Evolutionary conservation across 1,140 invertebrate species (phyloP).

Genomic region (Idris sp.): DNA sequence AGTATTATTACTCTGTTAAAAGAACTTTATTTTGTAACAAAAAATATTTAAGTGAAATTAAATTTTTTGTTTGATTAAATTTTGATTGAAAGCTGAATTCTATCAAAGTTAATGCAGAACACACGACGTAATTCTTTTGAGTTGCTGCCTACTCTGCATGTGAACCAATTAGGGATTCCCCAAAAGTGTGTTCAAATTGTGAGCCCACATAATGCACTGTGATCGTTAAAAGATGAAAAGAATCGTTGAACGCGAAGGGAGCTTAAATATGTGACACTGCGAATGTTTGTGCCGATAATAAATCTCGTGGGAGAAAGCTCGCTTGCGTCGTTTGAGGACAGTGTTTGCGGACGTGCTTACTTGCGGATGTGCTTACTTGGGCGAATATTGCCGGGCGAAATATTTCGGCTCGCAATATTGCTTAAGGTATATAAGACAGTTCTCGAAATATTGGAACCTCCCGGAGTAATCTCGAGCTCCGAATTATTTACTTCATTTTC

Average conservation of each 20-base stretch:
- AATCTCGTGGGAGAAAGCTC: slow-evolving; percentile 53
- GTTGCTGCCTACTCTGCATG: background rate
- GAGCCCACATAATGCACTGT: slow-evolving; percentile 30
- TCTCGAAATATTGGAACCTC: slow-evolving; percentile 18
- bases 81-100: too few relatives aligned
- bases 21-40: too few relatives aligned
- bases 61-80: too few relatives aligned
- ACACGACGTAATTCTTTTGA: too few relatives aligned
- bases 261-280: slow-evolving; percentile 39
- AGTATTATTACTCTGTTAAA: too few relatives aligned
- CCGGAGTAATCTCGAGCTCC: slow-evolving; percentile 1
- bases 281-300: slow-evolving; percentile 58
- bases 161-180: slow-evolving; percentile 21
- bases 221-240: slow-evolving; percentile 59
- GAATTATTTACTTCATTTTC: slow-evolving; percentile 8
- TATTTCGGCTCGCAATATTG: slow-evolving; percentile 36
- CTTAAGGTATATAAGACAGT: slow-evolving; percentile 23
- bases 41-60: too few relatives aligned
- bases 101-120: too few relatives aligned
- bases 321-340: slow-evolving; percentile 40
- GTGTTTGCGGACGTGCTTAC: slow-evolving; percentile 51
- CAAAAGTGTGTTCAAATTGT: slow-evolving; percentile 34
- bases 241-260: slow-evolving; percentile 19
- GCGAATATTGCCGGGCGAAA: slow-evolving; percentile 38
- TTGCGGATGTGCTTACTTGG: slow-evolving; percentile 40